Base-by-base conservation (phyloP, 1,140 invertebrate species). In the Lordiphosa mommai region DNA sequence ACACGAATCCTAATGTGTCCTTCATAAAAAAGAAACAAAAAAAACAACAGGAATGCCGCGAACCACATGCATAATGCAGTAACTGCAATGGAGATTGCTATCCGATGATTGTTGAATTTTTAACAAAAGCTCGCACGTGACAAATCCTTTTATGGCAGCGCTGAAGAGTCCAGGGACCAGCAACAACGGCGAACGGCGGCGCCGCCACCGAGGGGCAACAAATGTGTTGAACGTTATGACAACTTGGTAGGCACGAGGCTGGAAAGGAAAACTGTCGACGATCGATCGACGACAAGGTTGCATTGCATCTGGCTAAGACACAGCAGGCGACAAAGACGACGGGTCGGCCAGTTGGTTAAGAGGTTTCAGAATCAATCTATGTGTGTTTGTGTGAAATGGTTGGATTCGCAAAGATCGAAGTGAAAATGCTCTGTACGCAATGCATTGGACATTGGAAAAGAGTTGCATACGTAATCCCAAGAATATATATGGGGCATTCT, bases 41-140 rank as follows among this genome's bases (percentile, higher is more conserved):
- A 40, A 9, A 49, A 67, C 50, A 57, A 49, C 58, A 49, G 72
- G 77, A 84, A 84, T 84, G 72, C 72, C 56, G 68, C 55, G 61
- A 43, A 40, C 36, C 56, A 51, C 79, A 88, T 88, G 86, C 86
- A 84, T 79, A 79, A 86, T 82, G 77, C 77, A 84, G 74, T 41
- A 51, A 57, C 44, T 61, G 51, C 66, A 69, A 64, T 72, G 66
- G 55, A 52, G 68, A 72, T 72, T 72, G 65, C 64, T 32, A 34
- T 48, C 47, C 52, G 61, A 77, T 86, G 86, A 88, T 88, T 86
- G 84, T 76, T 88, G 86, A 70, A 72, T 88, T 72, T 76, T 63
- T 70, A 88, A 80, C 74, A 80, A 86, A 88, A 86, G 82, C 79
- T 88, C 86, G 86, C 86, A 88, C 86, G 86, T 88, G 86, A 88